Evolutionary conservation across 92 coral and sea anemone species (phyloP).

Genomic region (Epizoanthus fatuus): DNA sequence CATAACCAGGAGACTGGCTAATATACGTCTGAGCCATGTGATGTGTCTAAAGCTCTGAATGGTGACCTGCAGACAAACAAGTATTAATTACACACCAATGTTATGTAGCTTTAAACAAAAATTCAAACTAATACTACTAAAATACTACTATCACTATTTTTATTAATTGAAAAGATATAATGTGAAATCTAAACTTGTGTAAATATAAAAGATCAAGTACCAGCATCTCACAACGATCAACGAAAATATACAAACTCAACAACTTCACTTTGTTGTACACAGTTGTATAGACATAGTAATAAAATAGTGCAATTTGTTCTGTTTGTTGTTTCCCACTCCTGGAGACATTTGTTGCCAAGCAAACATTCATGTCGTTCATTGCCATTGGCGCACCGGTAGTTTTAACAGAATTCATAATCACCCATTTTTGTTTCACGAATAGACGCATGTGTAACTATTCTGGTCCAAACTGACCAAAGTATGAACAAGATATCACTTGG

Average conservation of each 20-base stretch:
- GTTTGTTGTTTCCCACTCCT: conserved; percentile 1
- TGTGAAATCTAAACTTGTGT: no score
- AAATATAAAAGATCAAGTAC: no score
- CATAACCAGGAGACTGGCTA: conserved; percentile 16
- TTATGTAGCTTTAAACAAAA: conserved; percentile 4
- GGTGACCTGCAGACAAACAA: conserved; percentile 1
- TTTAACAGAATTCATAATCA: background rate
- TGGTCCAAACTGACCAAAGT: no score
- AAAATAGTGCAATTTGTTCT: background rate
- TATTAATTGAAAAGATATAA: background rate
- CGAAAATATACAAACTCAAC: no score
- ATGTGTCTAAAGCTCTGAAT: background rate
- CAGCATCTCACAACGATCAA: no score
- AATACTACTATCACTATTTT: no score
- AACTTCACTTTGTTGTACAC: no score
- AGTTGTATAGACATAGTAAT: background rate
- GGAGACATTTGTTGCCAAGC: background rate
- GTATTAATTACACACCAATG: background rate
- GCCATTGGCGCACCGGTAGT: background rate
- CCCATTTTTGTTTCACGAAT: background rate
- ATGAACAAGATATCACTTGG: no score
- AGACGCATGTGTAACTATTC: no score
- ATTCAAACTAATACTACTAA: no score
- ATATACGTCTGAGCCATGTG: conserved; percentile 33
- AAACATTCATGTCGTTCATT: background rate